Conservation (phyloP, 2,113 vertebrate species). For the Erythrolamprus reginae region DNA sequence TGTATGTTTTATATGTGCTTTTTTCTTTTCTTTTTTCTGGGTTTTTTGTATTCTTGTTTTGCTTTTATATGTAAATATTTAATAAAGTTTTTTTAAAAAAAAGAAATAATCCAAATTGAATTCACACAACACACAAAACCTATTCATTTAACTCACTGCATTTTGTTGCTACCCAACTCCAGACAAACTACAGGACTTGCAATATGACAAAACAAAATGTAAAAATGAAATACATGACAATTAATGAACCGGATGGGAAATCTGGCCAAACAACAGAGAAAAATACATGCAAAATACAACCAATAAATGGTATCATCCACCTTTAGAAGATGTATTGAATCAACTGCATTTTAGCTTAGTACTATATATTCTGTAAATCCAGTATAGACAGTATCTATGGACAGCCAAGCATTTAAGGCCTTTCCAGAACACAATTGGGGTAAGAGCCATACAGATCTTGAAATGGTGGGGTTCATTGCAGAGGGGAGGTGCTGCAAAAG, state of each 20-base stretch:
- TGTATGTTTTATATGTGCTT: too few relatives aligned
- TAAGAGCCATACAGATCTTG: not conserved
- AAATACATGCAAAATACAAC: not conserved
- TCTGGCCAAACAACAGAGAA: not conserved
- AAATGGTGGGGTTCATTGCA: not conserved
- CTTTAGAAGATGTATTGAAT: not conserved
- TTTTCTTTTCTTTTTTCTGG: too few relatives aligned
- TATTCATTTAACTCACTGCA: not conserved
- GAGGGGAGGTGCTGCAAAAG: not conserved
- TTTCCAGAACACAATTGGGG: not conserved
- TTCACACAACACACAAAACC: not conserved
- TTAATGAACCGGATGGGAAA: not conserved
- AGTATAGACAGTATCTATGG: not conserved
- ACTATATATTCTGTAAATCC: not conserved
- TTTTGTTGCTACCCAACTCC: not conserved
- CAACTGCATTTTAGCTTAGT: not conserved
- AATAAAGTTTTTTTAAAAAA: too few relatives aligned
- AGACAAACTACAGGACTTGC: not conserved
- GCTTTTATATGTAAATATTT: too few relatives aligned
- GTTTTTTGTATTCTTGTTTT: too few relatives aligned
- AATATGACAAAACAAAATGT: not conserved
- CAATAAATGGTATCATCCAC: not conserved
- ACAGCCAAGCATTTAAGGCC: not conserved
- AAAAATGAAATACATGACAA: not conserved
- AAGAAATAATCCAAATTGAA: not conserved